These are phyloP conservation scores for Leptobrachium leishanense DNA, from an alignment of 2,113 vertebrate genomes.

Conservation along the genomic window DNA sequence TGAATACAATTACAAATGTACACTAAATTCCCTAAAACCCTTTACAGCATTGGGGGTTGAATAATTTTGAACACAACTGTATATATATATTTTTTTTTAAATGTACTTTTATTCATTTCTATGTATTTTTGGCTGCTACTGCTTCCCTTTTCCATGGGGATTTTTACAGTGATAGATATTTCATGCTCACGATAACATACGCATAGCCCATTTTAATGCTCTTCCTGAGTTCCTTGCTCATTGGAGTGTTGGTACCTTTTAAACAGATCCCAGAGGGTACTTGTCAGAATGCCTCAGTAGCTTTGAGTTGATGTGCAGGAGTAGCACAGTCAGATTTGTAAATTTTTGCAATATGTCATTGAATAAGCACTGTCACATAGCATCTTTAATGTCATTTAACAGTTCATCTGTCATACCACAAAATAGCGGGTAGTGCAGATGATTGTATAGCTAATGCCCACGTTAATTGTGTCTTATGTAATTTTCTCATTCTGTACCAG, in stretches of 20 bases:
- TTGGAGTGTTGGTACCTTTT: constrained; percentile 43
- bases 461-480: not conserved
- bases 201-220: constrained; percentile 33
- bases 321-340: constrained; percentile 39
- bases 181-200: constrained; percentile 26
- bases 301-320: constrained; percentile 22
- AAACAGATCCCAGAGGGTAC: constrained; percentile 41
- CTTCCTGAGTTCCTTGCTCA: constrained; percentile 34
- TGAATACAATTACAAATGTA: too few relatives aligned
- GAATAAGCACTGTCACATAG: constrained; percentile 36
- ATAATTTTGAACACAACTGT: too few relatives aligned
- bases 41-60: too few relatives aligned
- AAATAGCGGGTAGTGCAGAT: not conserved
- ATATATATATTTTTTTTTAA: too few relatives aligned
- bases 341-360: constrained; percentile 37
- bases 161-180: constrained; percentile 34
- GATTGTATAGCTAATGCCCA: not conserved
- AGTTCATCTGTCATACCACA: constrained; percentile 1
- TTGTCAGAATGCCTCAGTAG: constrained; percentile 38
- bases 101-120: not conserved
- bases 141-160: constrained; percentile 1
- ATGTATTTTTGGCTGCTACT: not conserved
- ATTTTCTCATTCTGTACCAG: not conserved
- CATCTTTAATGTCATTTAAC: constrained; percentile 24
- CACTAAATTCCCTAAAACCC: too few relatives aligned